Percentiles rank a stretch among this genome's conserved stretches.
Evolutionary conservation across 2,888 invertebrate species (phyloP).

Genomic region (Cancer borealis): DNA sequence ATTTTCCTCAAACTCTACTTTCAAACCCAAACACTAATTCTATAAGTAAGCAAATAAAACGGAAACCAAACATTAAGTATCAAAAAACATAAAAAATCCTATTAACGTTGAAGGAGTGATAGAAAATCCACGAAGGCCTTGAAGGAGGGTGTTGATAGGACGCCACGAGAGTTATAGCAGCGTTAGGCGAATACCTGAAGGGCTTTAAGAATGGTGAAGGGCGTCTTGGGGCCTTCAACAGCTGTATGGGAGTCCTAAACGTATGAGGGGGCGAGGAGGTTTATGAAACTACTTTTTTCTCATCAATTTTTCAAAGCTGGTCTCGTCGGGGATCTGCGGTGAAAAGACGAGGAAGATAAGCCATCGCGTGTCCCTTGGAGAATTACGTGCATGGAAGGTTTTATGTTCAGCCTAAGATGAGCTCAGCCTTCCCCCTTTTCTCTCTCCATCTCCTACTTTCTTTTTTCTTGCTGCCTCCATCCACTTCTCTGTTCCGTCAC

Average conservation of each 20-base stretch:
- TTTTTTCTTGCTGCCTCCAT: not conserved
- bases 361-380: not conserved
- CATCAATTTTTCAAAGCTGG: not conserved
- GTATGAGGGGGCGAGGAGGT: not conserved
- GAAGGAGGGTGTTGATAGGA: not conserved
- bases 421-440: not conserved
- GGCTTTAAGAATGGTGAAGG: not conserved
- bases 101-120: not conserved
- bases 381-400: slow-evolving; percentile 2
- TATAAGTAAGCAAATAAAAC: not conserved
- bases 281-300: slow-evolving; percentile 12
- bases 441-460: not conserved
- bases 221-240: not conserved
- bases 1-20: too few relatives aligned
- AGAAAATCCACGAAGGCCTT: not conserved
- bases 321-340: not conserved
- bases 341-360: slow-evolving; percentile 4
- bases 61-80: not conserved
- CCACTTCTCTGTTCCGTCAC: not conserved
- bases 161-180: not conserved
- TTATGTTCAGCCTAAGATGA: not conserved
- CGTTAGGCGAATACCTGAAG: not conserved
- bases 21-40: too few relatives aligned
- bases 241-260: not conserved
- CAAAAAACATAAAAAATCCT: not conserved